phyloP scores from a whole-genome alignment of 2,113 vertebrate species.

The Festucalex cinctus region DNA sequence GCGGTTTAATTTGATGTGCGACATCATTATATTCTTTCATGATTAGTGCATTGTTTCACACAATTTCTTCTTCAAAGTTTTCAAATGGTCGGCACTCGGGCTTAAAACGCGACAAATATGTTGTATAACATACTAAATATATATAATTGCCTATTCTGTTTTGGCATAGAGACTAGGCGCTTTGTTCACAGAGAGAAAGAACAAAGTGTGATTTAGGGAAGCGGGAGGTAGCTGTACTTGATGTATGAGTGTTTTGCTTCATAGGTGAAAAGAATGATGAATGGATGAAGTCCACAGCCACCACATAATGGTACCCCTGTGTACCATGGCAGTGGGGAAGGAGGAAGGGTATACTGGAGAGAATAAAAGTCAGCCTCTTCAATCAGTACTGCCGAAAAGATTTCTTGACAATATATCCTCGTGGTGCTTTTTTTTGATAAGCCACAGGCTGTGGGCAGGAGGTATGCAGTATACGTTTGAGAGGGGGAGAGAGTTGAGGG shows the following conservation, averaged over 20 bases:
- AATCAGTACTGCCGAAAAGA: conserved; percentile 74
- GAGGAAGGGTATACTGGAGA: conserved; percentile 60
- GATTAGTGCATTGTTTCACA: too few relatives aligned
- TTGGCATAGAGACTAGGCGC: conserved; percentile 36
- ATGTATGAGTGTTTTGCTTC: conserved; percentile 70
- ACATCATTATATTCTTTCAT: too few relatives aligned
- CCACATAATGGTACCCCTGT: conserved; percentile 57
- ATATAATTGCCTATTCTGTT: background rate
- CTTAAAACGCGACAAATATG: too few relatives aligned
- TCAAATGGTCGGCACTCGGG: too few relatives aligned
- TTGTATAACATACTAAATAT: background rate
- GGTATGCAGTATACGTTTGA: conserved; percentile 30
- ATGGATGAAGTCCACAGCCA: conserved; percentile 61
- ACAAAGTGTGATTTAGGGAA: conserved; percentile 69
- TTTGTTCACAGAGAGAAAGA: conserved; percentile 55
- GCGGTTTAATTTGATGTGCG: too few relatives aligned
- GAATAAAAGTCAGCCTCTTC: conserved; percentile 67
- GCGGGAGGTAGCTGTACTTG: conserved; percentile 57
- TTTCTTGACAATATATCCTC: conserved; percentile 73
- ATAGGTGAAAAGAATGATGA: conserved; percentile 64
- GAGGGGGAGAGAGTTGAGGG: conserved; percentile 30
- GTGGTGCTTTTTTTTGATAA: conserved; percentile 72
- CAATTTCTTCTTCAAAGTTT: too few relatives aligned
- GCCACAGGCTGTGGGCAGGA: conserved; percentile 47
- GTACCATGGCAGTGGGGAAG: conserved; percentile 52